A percentile compares a stretch with the other conserved stretches of the same genome.
These are phyloP conservation scores for Lerista edwardsae DNA, from an alignment of 2,797 vertebrate genomes.

Conservation along the genomic window DNA sequence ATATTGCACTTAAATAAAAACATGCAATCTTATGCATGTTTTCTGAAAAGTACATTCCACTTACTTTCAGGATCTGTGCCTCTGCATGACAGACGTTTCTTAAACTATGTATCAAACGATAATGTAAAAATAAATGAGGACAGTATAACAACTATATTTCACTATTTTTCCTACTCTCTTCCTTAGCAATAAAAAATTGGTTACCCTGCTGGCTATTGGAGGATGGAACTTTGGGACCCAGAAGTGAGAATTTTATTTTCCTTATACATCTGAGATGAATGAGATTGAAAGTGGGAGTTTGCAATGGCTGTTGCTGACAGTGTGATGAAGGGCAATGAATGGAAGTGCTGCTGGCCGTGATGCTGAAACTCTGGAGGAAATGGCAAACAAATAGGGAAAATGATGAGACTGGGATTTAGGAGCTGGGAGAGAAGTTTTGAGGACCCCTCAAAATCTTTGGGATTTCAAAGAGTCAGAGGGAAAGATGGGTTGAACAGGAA, in stretches of 20 bases:
- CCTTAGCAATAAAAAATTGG: conserved; percentile 77
- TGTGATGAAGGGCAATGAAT: not conserved
- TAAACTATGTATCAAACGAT: not conserved
- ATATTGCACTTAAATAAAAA: too few relatives aligned
- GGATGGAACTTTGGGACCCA: conserved; percentile 84
- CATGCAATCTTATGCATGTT: too few relatives aligned
- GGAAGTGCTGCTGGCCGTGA: not conserved
- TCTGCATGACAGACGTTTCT: not conserved
- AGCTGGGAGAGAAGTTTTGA: not conserved
- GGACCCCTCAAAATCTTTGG: not conserved
- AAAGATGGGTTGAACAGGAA: not conserved
- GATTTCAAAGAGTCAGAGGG: not conserved
- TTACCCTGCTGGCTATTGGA: conserved; percentile 82
- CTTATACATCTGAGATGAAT: not conserved
- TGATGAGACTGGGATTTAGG: not conserved
- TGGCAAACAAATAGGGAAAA: not conserved
- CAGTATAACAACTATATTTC: not conserved
- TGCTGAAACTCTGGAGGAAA: not conserved
- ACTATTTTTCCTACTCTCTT: not conserved
- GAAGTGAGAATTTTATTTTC: conserved; percentile 73
- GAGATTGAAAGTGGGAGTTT: not conserved
- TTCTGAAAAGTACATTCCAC: too few relatives aligned
- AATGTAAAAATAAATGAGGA: not conserved
- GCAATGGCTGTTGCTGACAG: too few relatives aligned
- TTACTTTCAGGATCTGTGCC: too few relatives aligned